Conservation (phyloP, 2,888 invertebrate genomes). For the Chydorus sphaericus region DNA sequence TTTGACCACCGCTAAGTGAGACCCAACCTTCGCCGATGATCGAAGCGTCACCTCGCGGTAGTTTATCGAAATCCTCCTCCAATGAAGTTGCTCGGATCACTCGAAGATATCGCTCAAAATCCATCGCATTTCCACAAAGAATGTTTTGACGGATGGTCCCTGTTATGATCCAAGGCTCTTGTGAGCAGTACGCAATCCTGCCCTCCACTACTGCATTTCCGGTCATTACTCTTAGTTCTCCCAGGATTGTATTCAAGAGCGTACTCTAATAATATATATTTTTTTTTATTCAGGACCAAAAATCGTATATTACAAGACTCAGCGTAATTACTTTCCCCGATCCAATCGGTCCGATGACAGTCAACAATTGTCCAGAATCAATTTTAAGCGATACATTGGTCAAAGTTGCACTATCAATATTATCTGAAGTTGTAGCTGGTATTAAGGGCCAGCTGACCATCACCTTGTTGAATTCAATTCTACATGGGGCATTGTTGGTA, state of each 20-base stretch:
- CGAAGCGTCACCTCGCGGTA: constrained; percentile 34
- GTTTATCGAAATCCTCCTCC: constrained; percentile 31
- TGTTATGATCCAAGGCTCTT: constrained; percentile 64
- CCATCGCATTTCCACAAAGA: constrained; percentile 57
- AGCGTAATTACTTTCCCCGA: constrained; percentile 46
- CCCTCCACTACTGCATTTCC: constrained; percentile 31
- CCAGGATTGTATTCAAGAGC: constrained; percentile 28
- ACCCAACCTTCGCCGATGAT: constrained; percentile 38
- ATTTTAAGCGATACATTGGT: constrained; percentile 5
- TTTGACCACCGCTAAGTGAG: constrained; percentile 38
- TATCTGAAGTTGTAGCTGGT: neutral
- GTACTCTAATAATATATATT: constrained; percentile 21
- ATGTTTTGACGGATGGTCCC: constrained; percentile 81
- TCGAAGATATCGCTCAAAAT: constrained; percentile 30
- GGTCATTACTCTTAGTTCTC: constrained; percentile 30
- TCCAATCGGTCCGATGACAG: constrained; percentile 60
- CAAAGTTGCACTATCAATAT: neutral
- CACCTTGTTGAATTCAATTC: constrained; percentile 2
- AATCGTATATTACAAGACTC: neutral
- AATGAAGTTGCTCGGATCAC: constrained; percentile 26
- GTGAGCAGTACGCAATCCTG: constrained; percentile 32
- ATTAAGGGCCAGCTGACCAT: constrained; percentile 13
- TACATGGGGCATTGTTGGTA: neutral
- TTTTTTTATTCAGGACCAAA: neutral
- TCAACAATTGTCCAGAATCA: constrained; percentile 32